These are phyloP conservation scores for Chrysaora quinquecirrha DNA, from an alignment of 30 jellyfish, hydroid and myxozoan genomes.

Conservation along the genomic window DNA sequence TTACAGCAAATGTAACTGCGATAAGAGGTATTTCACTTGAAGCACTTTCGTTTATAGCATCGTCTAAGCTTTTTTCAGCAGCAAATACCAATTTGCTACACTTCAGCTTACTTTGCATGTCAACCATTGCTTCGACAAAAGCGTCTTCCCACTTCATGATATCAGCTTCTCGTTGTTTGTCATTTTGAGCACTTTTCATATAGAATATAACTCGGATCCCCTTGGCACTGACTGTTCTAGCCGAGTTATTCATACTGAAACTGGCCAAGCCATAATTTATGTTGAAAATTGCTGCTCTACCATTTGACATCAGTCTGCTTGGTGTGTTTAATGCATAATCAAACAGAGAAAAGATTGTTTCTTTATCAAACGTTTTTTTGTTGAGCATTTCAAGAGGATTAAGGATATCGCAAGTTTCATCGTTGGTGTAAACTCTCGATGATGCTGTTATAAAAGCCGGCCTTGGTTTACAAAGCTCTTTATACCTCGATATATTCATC, in stretches of 20 bases:
- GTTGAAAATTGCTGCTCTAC: conserved; percentile 64
- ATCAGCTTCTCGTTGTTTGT: conserved; percentile 10
- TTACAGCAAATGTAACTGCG: conserved; percentile 52
- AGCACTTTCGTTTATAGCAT: conserved; percentile 72
- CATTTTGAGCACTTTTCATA: conserved; percentile 33
- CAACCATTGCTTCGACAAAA: conserved; percentile 28
- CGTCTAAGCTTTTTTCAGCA: conserved; percentile 72
- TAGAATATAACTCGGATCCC: conserved; percentile 50
- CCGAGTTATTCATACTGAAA: not conserved
- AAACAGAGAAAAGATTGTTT: conserved; percentile 7
- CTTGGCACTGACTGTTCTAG: conserved; percentile 8
- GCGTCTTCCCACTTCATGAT: conserved; percentile 54
- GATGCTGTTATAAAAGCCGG: conserved; percentile 14
- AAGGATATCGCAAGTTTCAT: conserved; percentile 25
- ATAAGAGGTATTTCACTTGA: conserved; percentile 46
- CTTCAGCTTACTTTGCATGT: not conserved
- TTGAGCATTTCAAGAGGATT: conserved; percentile 57
- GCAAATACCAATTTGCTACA: conserved; percentile 13
- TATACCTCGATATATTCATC: conserved; percentile 30
- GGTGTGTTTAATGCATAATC: conserved; percentile 14
- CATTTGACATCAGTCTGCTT: conserved; percentile 62
- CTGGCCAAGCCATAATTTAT: conserved; percentile 41
- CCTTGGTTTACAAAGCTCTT: conserved; percentile 38
- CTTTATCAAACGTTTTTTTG: not conserved
- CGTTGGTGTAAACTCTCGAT: not conserved